Evolutionary conservation across 2,888 invertebrate species (phyloP).

Genomic region (Pseudoips prasinana): DNA sequence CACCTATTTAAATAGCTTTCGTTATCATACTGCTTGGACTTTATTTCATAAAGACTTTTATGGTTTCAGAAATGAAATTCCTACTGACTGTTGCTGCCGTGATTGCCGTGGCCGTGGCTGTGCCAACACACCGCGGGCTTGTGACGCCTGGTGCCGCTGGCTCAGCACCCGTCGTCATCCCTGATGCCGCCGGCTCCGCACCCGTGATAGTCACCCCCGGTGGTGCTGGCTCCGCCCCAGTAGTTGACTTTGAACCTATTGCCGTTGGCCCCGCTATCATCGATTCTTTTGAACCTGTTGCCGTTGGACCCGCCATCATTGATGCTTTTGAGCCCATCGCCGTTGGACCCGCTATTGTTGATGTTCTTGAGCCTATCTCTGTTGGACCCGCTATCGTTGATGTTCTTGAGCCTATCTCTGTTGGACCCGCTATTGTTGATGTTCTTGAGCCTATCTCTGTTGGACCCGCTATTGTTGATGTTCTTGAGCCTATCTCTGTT

Average conservation of each 20-base stretch:
- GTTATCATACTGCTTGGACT: no score
- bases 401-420: constrained; percentile 25
- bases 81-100: constrained; percentile 7
- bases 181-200: constrained; percentile 11
- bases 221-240: background rate
- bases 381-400: constrained; percentile 4
- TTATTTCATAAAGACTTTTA: no score
- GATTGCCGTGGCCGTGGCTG: constrained; percentile 6
- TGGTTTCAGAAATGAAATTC: constrained; percentile 8
- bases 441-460: constrained; percentile 12
- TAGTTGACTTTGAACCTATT: constrained; percentile 1
- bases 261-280: constrained; percentile 14
- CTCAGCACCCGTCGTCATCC: background rate
- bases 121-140: background rate
- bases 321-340: constrained; percentile 16
- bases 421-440: constrained; percentile 12
- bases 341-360: constrained; percentile 12
- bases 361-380: constrained; percentile 24
- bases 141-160: background rate
- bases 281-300: constrained; percentile 16
- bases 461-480: constrained; percentile 4
- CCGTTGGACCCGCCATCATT: constrained; percentile 3
- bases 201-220: background rate
- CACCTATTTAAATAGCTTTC: no score
- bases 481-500: constrained; percentile 4